Percentiles rank a stretch among this genome's conserved stretches.
These are phyloP conservation scores for Ellobium chinense DNA, from an alignment of 2,888 invertebrate genomes.

Conservation along the genomic window DNA sequence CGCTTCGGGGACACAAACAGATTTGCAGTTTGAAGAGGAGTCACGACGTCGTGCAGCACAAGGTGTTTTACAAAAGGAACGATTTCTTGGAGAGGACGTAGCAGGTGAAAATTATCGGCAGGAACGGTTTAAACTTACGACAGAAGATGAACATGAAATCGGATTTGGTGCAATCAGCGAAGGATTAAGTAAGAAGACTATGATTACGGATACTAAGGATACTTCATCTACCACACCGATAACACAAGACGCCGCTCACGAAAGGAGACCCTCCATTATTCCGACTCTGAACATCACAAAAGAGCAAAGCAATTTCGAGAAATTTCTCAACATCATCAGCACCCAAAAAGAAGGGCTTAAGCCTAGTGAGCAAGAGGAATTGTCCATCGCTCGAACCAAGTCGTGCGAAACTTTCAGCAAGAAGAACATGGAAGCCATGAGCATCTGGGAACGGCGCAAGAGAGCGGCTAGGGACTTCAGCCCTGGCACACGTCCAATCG, in stretches of 20 bases:
- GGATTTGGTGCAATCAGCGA: not conserved
- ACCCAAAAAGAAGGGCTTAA: not conserved
- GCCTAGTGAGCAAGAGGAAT: not conserved
- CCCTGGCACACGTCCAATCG: constrained; percentile 37
- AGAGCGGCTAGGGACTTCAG: constrained; percentile 13
- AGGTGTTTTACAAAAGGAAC: not conserved
- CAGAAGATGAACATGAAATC: not conserved
- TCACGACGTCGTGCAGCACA: not conserved
- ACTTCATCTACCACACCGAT: not conserved
- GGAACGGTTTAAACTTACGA: not conserved
- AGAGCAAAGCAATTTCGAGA: constrained; percentile 40
- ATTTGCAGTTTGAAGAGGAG: not conserved
- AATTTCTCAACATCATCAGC: constrained; percentile 28
- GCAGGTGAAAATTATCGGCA: not conserved
- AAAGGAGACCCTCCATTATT: constrained; percentile 27
- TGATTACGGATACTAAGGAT: not conserved
- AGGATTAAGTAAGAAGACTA: not conserved
- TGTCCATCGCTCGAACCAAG: constrained; percentile 1
- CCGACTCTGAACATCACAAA: constrained; percentile 30
- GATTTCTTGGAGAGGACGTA: not conserved
- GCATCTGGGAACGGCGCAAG: constrained; percentile 42
- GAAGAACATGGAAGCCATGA: not conserved
- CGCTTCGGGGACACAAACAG: not conserved
- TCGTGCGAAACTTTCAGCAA: constrained; percentile 27
- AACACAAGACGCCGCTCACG: not conserved